Conservation (phyloP, 2,888 invertebrate species). For the Harmothoe impar region DNA sequence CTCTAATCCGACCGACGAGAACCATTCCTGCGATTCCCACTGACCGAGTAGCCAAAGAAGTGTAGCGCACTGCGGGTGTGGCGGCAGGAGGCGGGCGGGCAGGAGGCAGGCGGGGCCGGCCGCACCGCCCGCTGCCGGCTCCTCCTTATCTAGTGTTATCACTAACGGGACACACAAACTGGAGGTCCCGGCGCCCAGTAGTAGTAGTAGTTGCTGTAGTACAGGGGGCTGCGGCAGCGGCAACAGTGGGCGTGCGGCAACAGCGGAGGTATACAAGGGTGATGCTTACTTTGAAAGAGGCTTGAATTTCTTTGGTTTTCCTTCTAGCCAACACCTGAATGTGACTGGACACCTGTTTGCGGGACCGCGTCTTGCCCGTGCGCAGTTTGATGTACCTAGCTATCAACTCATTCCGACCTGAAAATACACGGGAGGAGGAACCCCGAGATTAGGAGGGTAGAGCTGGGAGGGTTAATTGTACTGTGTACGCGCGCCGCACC, state of each 20-base stretch:
- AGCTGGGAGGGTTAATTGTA: conserved; percentile 37
- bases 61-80: too few relatives aligned
- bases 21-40: conserved; percentile 10
- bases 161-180: too few relatives aligned
- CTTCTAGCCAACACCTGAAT: conserved; percentile 99
- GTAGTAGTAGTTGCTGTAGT: too few relatives aligned
- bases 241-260: too few relatives aligned
- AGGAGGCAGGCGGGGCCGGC: too few relatives aligned
- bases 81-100: too few relatives aligned
- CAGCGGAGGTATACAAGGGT: conserved; percentile 51
- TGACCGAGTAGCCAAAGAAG: background rate
- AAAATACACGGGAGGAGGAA: conserved; percentile 53
- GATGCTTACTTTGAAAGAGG: conserved; percentile 65
- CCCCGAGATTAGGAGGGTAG: conserved; percentile 60
- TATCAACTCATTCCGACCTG: conserved; percentile 99
- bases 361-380: conserved; percentile 99
- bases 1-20: conserved; percentile 13
- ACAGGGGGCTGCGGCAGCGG: background rate
- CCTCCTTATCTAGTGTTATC: too few relatives aligned
- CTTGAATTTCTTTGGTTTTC: conserved; percentile 92
- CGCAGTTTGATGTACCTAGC: conserved; percentile 99
- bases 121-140: too few relatives aligned
- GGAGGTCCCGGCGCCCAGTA: too few relatives aligned
- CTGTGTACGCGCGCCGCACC: conserved; percentile 14
- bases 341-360: conserved; percentile 99